phyloP scores from a whole-genome alignment of 2,888 invertebrate genomes.

The Oligia fasciuncula region DNA sequence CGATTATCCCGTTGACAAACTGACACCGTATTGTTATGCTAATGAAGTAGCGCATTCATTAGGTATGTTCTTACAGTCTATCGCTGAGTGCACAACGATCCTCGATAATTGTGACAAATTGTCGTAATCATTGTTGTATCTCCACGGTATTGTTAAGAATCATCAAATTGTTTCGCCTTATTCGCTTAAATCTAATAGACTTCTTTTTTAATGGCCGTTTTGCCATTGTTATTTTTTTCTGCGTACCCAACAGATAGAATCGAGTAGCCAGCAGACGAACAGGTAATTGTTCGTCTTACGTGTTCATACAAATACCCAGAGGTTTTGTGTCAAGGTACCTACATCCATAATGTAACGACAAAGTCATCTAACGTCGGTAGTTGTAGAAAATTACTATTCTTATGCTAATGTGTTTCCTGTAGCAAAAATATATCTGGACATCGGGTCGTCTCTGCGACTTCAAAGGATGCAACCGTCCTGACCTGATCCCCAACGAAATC shows the following conservation, averaged over 20 bases:
- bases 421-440: conserved; percentile 97
- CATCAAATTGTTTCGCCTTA: conserved; percentile 67
- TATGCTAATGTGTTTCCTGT: conserved; percentile 37
- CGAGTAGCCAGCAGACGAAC: conserved; percentile 44
- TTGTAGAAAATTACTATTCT: conserved; percentile 25
- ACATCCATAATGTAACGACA: conserved; percentile 34
- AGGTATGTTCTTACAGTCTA: conserved; percentile 42
- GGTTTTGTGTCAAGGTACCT: conserved; percentile 61
- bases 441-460: conserved; percentile 97
- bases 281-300: conserved; percentile 54
- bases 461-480: conserved; percentile 96
- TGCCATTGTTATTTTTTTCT: conserved; percentile 70
- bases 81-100: conserved; percentile 40
- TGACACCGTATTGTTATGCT: conserved; percentile 70
- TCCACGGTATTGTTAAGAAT: conserved; percentile 69
- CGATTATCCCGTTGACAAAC: conserved; percentile 71
- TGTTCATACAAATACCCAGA: conserved; percentile 42
- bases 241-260: conserved; percentile 43
- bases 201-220: conserved; percentile 68
- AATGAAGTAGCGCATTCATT: conserved; percentile 65
- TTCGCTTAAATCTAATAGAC: conserved; percentile 67
- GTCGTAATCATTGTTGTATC: conserved; percentile 65
- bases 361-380: conserved; percentile 16
- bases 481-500: conserved; percentile 94
- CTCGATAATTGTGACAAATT: conserved; percentile 75